These are phyloP conservation scores for Manis crassicaudata DNA, from an alignment of 2,797 vertebrate species.

Conservation along the genomic window DNA sequence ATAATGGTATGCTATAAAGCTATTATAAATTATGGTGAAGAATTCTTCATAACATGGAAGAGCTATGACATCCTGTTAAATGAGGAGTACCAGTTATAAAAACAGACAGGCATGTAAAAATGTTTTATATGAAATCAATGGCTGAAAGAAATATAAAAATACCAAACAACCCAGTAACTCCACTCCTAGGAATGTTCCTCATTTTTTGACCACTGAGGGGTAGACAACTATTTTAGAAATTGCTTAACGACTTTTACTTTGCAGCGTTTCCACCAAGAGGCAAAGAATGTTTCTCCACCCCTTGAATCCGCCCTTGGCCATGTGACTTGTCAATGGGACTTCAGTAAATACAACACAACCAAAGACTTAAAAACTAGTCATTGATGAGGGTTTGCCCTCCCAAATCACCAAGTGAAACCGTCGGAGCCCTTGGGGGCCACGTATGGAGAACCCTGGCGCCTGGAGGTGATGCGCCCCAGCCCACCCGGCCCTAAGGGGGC, in stretches of 20 bases:
- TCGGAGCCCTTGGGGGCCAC: rapidly evolving
- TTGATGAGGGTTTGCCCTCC: background rate
- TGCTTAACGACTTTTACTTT: background rate
- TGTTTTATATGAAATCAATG: slow-evolving; percentile 10
- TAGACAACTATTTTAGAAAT: background rate
- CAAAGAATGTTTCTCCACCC: background rate
- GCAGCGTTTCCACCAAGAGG: background rate
- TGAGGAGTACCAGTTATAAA: background rate
- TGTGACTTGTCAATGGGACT: background rate
- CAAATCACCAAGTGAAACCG: background rate
- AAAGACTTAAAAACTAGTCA: background rate
- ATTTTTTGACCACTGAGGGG: background rate
- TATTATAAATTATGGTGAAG: background rate
- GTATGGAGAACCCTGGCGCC: background rate
- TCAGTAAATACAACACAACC: background rate
- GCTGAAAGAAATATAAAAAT: background rate
- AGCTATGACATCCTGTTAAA: background rate
- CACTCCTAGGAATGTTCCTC: background rate
- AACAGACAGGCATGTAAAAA: background rate
- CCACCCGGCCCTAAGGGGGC: too few relatives aligned
- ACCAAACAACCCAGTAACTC: too few relatives aligned
- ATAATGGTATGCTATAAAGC: background rate
- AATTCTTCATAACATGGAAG: background rate
- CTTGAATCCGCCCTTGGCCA: background rate
- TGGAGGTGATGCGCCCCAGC: background rate